Evolutionary conservation across 1,140 invertebrate species (phyloP), one percentile per base, ranked within the genome.

Genomic region (Diorhabda carinulata): DNA sequence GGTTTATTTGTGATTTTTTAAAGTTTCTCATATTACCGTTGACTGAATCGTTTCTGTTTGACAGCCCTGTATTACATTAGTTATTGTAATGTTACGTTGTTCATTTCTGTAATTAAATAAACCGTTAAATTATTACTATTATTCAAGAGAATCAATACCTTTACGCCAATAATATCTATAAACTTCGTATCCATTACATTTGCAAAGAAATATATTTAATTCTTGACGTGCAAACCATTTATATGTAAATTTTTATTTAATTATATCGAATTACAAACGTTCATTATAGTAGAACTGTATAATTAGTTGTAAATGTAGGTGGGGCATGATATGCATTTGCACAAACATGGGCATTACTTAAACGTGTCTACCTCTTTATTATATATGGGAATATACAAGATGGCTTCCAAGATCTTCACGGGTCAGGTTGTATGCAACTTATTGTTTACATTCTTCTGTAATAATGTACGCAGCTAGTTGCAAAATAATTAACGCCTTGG

Each of bases 201-300:
- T 25, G 25, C 25, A 25, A 25, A 25, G 25, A 25, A 25, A 25
- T 25, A 25, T 25, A 25, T 25, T 25, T 25, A 52, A 52, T 52
- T n/a, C 47, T 52, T 52, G 6, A 52, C 47, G 47, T 52, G 47
- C n/a, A 52, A 52, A 52, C 6, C 47, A 52, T 52, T 52, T 52
- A 52, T 52, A 52, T 52, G 47, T n/a, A 8, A 52, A 52, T 52
- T 52, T 52, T 52, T 52, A 52, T 52, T 8, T 52, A 52, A 52
- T 52, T 52, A 52, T 52, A 52, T 52, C 47, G 47, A 52, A 52
- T 52, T 52, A 52, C 47, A 52, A 52, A 52, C 47, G 47, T 52
- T 52, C 47, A 52, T 52, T 52, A 52, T 52, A 8, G n/a, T 52
- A 52, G 6, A 8, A n/a, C n/a, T 52, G 47, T 52, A 52, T 52